A percentile compares a stretch with the other conserved stretches of the same genome.
Evolutionary conservation across 92 coral and sea anemone genomes (phyloP).

Genomic region (Epizoanthus fatuus): DNA sequence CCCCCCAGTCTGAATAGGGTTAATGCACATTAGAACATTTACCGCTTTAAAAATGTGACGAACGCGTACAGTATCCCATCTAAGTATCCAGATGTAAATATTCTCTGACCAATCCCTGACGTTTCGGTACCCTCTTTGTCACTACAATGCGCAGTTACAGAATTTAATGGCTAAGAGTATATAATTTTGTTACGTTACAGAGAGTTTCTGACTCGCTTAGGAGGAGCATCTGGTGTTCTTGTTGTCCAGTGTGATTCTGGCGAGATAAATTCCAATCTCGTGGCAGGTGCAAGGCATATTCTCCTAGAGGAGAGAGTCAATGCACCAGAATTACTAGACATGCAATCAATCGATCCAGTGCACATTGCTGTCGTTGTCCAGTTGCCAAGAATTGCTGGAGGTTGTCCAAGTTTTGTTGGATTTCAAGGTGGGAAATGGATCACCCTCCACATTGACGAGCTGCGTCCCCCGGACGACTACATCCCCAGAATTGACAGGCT

Average conservation of each 20-base stretch:
- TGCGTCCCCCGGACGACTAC: slow-evolving; percentile 68
- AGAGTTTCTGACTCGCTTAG: slow-evolving; percentile 61
- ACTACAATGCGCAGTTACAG: neutral
- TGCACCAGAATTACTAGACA: slow-evolving; percentile 61
- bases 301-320: slow-evolving; percentile 74
- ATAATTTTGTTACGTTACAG: slow-evolving; percentile 24
- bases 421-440: slow-evolving; percentile 84
- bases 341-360: slow-evolving; percentile 20
- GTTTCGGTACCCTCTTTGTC: no score
- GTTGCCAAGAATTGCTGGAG: slow-evolving; percentile 80
- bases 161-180: neutral
- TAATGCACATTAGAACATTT: no score
- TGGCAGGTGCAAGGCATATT: slow-evolving; percentile 88
- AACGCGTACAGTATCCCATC: no score
- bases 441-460: slow-evolving; percentile 83
- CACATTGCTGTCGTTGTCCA: slow-evolving; percentile 76
- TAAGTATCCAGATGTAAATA: no score
- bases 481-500: slow-evolving; percentile 70
- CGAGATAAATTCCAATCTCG: slow-evolving; percentile 81
- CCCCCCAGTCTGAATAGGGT: no score
- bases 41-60: no score
- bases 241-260: slow-evolving; percentile 90
- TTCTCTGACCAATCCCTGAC: no score
- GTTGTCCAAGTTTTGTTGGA: slow-evolving; percentile 72
- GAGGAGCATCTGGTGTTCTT: slow-evolving; percentile 81